Conservation (phyloP, 2,113 vertebrate genomes). For the Puma concolor region DNA sequence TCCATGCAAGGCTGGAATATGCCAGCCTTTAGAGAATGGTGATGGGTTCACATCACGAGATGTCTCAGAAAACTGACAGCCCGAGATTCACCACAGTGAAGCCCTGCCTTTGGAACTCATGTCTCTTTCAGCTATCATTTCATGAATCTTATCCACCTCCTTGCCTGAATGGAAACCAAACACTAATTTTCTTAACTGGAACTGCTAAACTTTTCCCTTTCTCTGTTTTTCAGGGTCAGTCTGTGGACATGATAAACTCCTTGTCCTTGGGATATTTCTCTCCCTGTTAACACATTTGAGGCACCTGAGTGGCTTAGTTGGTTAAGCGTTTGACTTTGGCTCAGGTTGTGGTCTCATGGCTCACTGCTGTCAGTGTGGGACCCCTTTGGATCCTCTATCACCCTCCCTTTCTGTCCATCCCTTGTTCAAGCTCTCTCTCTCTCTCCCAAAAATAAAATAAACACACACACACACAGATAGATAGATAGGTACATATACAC, state of each 20-base stretch:
- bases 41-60: too few relatives aligned
- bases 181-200: background rate
- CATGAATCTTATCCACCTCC: background rate
- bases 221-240: background rate
- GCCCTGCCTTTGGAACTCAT: background rate
- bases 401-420: too few relatives aligned
- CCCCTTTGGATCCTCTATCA: too few relatives aligned
- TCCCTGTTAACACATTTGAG: background rate
- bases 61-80: background rate
- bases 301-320: too few relatives aligned
- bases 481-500: too few relatives aligned
- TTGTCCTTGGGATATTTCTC: background rate
- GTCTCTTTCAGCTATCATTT: background rate
- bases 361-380: too few relatives aligned
- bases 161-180: background rate
- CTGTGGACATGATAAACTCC: background rate
- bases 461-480: too few relatives aligned
- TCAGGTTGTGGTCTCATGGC: too few relatives aligned
- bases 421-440: too few relatives aligned
- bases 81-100: background rate
- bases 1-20: background rate
- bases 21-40: background rate
- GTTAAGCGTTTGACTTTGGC: too few relatives aligned
- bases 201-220: background rate
- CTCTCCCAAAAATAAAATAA: too few relatives aligned